phyloP scores from a whole-genome alignment of 1,140 invertebrate species.

The Euura saliciscinereae region DNA sequence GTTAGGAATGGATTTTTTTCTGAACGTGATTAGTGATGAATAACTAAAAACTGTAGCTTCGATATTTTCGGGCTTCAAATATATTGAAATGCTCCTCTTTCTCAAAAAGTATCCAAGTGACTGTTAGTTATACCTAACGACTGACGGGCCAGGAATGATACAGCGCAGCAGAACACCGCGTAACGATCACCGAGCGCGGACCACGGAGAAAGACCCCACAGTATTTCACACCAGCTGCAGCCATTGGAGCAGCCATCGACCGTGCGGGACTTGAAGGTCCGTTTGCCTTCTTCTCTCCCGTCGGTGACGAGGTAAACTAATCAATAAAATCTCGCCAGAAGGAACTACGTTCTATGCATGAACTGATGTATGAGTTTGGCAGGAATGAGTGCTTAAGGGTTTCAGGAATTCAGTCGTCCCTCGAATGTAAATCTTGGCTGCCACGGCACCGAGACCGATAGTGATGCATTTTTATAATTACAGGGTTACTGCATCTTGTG shows the following conservation, averaged over 20 bases:
- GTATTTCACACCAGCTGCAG: conserved; percentile 23
- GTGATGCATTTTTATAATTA: background rate
- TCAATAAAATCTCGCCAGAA: background rate
- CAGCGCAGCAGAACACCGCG: background rate
- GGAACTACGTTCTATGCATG: background rate
- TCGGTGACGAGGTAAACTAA: background rate
- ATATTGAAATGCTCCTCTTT: background rate
- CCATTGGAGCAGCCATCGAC: background rate
- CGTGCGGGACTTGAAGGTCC: background rate
- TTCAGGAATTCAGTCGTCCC: background rate
- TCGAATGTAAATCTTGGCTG: background rate
- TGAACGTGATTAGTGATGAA: background rate
- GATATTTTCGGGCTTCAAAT: background rate
- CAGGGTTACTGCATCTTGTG: background rate
- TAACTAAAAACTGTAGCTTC: background rate
- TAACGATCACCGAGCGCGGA: conserved; percentile 20
- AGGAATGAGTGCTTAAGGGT: background rate
- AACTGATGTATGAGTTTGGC: background rate
- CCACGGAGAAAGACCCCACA: conserved; percentile 27
- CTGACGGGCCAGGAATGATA: background rate
- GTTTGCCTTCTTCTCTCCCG: background rate
- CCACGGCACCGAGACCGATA: background rate
- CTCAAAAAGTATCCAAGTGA: background rate
- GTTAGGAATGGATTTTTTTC: background rate
- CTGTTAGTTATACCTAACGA: background rate